Evolutionary conservation across 2,113 vertebrate species (phyloP), one percentile per base, ranked within the genome.

Genomic region (Cacatua alba): DNA sequence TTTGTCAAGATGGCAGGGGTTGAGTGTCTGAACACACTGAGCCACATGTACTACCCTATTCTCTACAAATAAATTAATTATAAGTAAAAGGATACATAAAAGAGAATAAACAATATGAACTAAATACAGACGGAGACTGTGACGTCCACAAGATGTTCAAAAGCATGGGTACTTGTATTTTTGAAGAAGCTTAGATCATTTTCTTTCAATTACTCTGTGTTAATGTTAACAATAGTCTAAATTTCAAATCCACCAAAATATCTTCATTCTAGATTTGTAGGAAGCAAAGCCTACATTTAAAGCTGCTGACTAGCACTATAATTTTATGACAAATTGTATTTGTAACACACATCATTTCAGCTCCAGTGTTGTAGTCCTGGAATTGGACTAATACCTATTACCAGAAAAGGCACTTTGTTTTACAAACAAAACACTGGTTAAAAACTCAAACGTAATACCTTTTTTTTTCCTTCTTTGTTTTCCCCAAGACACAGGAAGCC

Each of bases 41-140:
- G 49, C 16, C 0, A 0, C 25, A 20, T 1, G 14, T 35, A 62
- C 11, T 13, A 63, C 33, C 28, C 53, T 51, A 6, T 39, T 41
- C 10, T 64, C 23, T 29, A 29, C 13, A 63, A 26, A 75, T 39
- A 64, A 19, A 33, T 39, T 51, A 46, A 85, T 57, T 57, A 3
- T 23, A 55, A 63, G 48, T 74, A 68, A 63, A 44, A 39, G 24
- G 37, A 57, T 19, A 57, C 14, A 41, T 51, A 8, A 80, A 84
- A 69, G 10, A 83, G 21, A 53, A 83, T 33, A 83, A 72, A 33
- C 53, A 53, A 74, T 26, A 26, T 9, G 4, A 79, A n/a, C 39
- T 23, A 52, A 70, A 71, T 39, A 44, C 16, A 83, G 33, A 39
- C 17, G 15, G 52, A 84, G 20, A 26, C 2, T 52, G 51, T 13